A percentile compares a stretch with the other conserved stretches of the same genome.
These are phyloP conservation scores for Amazona vittata DNA, from an alignment of 2,113 vertebrate species.

Conservation along the genomic window DNA sequence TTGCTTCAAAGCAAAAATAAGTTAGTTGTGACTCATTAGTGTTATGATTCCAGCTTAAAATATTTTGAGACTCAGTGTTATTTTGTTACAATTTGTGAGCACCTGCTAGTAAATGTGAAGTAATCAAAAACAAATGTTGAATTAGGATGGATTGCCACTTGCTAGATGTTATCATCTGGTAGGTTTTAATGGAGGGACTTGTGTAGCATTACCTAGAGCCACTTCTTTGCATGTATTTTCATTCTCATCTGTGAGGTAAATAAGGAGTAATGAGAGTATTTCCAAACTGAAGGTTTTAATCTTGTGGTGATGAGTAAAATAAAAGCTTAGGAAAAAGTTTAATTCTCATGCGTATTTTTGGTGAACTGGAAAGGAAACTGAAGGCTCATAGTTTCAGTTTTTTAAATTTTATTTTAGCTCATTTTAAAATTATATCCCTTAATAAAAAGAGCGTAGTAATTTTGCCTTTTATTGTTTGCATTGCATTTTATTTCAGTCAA, in stretches of 20 bases:
- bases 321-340: background rate
- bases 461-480: background rate
- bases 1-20: background rate
- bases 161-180: background rate
- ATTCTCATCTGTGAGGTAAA: background rate
- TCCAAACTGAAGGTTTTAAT: background rate
- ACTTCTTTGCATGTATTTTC: slow-evolving; percentile 1
- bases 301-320: background rate
- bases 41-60: background rate
- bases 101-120: background rate
- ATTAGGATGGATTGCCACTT: background rate
- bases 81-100: background rate
- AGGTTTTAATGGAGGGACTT: background rate
- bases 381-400: background rate
- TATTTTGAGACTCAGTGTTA: background rate
- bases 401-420: background rate
- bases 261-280: background rate
- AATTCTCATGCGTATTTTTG: background rate
- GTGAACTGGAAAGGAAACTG: background rate
- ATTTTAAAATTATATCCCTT: background rate
- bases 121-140: background rate
- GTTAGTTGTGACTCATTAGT: background rate
- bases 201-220: background rate
- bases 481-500: background rate
- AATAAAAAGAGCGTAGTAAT: background rate